A percentile compares a stretch with the other conserved stretches of the same genome.
Conservation (phyloP, 2,113 vertebrate species). For the Larimichthys crocea region DNA sequence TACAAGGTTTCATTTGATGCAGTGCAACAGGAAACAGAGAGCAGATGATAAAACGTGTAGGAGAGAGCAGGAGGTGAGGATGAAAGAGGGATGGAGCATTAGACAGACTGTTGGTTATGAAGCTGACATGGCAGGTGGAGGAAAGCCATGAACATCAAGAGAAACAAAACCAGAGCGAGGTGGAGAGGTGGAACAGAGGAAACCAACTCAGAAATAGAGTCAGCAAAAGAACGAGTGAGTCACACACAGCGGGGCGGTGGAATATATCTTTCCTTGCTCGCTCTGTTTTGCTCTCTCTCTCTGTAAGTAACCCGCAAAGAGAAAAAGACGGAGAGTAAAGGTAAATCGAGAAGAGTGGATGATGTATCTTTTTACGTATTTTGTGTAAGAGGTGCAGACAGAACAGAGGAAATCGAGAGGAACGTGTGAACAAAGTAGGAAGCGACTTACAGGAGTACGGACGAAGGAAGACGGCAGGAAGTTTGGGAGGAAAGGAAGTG, state of each 20-base stretch:
- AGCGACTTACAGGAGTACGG: neutral
- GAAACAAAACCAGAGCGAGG: slow-evolving; percentile 36
- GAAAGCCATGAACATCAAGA: slow-evolving; percentile 2
- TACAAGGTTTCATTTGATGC: slow-evolving; percentile 3
- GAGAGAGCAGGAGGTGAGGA: slow-evolving; percentile 25
- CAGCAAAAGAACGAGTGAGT: slow-evolving; percentile 34
- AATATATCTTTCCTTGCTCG: neutral
- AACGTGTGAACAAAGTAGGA: neutral
- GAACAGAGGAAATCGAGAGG: neutral
- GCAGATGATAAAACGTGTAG: slow-evolving; percentile 1
- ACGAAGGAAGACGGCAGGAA: neutral
- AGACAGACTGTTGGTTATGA: slow-evolving; percentile 16
- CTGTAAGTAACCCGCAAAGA: neutral
- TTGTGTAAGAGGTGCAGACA: neutral
- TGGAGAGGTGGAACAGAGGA: slow-evolving; percentile 44
- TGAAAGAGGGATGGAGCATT: neutral
- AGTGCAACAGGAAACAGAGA: neutral
- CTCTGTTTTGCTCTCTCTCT: neutral
- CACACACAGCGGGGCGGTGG: slow-evolving; percentile 29
- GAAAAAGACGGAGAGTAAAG: neutral
- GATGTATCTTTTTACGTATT: neutral
- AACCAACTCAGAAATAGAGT: slow-evolving; percentile 45
- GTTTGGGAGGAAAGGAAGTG: neutral
- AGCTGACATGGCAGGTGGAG: slow-evolving; percentile 29
- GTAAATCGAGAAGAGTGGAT: too few relatives aligned